Base-by-base conservation (phyloP, 2,797 vertebrate species). In the Erethizon dorsatum region DNA sequence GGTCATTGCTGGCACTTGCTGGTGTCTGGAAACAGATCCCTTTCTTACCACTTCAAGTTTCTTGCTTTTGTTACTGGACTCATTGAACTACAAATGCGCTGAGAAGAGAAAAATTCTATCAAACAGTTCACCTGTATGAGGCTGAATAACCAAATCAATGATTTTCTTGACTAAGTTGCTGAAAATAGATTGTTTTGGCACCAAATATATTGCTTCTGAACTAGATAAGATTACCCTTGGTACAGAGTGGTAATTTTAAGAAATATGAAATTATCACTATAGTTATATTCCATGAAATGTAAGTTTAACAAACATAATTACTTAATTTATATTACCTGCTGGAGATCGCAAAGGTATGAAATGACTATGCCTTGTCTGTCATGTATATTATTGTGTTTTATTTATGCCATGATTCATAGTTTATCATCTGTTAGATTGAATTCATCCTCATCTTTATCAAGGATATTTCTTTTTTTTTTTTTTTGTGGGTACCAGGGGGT, bases 401-500 rank as follows among this genome's bases (percentile, higher is more conserved):
- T 47, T 91, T 75, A 77, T 75, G 57, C 9, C 54, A 75, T 67
- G 12, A 63, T 45, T 79, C 45, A 88, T 83, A 57, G n/a, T 33
- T 96, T 65, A 61, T 78, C 47, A 17, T 85, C 41, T 90, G 54
- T 86, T 87, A 77, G 84, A 67, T 67, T 93, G 71, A 95, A 59
- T 54, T 56, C 63, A 65, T 79, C 45, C 7, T 50, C 11, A 47
- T 75, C 47, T 75, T 94, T 95, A 80, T 80, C 12, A 65, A n/a
- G n/a, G n/a, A n/a, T n/a, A n/a, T n/a, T n/a, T n/a, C n/a, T n/a
- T n/a, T n/a, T n/a, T n/a, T n/a, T n/a, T n/a, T n/a, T n/a, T n/a
- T n/a, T n/a, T n/a, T n/a, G n/a, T n/a, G n/a, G n/a, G n/a, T n/a
- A n/a, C n/a, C n/a, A n/a, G n/a, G n/a, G n/a, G n/a, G n/a, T n/a